phyloP scores from a whole-genome alignment of 2,797 vertebrate genomes.

The Megalops cyprinoides region DNA sequence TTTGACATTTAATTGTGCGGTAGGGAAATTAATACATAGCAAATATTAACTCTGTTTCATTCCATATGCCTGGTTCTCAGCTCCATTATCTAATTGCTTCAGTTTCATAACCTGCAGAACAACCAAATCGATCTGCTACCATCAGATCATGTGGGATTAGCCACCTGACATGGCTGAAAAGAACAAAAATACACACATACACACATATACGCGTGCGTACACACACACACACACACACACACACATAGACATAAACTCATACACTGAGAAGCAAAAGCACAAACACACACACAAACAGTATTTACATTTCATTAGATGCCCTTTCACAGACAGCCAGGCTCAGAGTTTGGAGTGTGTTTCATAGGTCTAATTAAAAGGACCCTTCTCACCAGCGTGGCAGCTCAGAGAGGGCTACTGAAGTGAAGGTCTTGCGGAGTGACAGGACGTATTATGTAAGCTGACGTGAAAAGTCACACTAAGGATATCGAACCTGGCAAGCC shows the following conservation, averaged over 20 bases:
- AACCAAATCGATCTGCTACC: not conserved
- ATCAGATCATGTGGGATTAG: no score
- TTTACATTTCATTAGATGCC: not conserved
- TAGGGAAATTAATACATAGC: no score
- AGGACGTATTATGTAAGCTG: not conserved
- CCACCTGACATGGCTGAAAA: conserved; percentile 10
- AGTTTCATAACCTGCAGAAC: no score
- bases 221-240: not conserved
- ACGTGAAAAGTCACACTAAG: not conserved
- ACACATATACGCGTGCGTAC: conserved; percentile 1
- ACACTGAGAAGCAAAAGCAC: not conserved
- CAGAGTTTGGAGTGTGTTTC: not conserved
- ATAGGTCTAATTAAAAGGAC: conserved; percentile 1
- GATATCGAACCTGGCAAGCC: conserved; percentile 10
- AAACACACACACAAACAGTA: not conserved
- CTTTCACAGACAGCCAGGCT: no score
- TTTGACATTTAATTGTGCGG: no score
- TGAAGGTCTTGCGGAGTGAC: not conserved
- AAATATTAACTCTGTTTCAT: no score
- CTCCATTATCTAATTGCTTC: conserved; percentile 8
- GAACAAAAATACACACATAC: conserved; percentile 1
- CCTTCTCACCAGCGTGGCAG: not conserved
- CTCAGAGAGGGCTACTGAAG: not conserved
- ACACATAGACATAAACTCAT: not conserved
- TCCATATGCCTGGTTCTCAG: no score